A percentile compares a stretch with the other conserved stretches of the same genome.
phyloP scores from a whole-genome alignment of 2,888 invertebrate species.

The Morpho deidamia region DNA sequence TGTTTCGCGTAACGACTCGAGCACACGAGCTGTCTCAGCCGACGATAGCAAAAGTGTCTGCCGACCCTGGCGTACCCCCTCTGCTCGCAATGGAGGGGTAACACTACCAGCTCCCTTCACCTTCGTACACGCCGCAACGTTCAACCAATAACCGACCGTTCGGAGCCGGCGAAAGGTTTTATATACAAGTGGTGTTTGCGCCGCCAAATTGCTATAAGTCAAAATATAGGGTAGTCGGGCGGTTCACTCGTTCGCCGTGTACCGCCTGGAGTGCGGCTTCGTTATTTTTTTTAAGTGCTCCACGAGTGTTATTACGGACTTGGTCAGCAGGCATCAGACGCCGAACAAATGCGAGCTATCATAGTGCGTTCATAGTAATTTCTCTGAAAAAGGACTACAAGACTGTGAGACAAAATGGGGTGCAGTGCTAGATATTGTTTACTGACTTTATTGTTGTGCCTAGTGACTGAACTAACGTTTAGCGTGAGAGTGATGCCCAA shows the following conservation, averaged over 20 bases:
- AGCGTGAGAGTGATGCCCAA: conserved; percentile 78
- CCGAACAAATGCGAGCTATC: conserved; percentile 51
- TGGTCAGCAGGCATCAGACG: conserved; percentile 38
- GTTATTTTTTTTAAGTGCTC: conserved; percentile 27
- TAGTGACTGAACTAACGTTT: conserved; percentile 69
- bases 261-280: conserved; percentile 36
- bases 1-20: no score
- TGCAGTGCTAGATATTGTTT: conserved; percentile 73
- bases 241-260: conserved; percentile 61
- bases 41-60: conserved; percentile 75
- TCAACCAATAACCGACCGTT: conserved; percentile 71
- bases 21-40: conserved; percentile 42
- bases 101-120: conserved; percentile 68
- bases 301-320: conserved; percentile 42
- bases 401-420: conserved; percentile 64
- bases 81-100: conserved; percentile 57
- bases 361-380: conserved; percentile 45
- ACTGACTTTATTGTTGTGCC: conserved; percentile 70
- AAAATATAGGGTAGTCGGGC: conserved; percentile 81
- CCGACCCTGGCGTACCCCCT: conserved; percentile 70
- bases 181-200: conserved; percentile 81
- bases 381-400: conserved; percentile 36
- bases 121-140: conserved; percentile 33
- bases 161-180: conserved; percentile 81
- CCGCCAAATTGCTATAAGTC: conserved; percentile 79